Conservation (phyloP, 2,797 vertebrate species). For the Champsocephalus gunnari region DNA sequence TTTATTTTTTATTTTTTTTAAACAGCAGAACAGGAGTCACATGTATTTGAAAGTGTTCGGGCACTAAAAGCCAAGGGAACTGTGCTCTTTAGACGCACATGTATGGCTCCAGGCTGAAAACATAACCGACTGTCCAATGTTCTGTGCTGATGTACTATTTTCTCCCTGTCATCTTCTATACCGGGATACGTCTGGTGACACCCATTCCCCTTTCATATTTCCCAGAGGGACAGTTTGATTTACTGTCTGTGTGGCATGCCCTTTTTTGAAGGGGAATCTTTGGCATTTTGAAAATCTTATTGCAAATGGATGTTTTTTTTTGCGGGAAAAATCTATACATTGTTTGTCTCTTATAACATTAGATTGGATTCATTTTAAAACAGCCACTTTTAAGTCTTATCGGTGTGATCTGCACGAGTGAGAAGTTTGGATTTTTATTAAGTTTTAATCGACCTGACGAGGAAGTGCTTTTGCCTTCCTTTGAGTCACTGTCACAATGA, state of each 20-base stretch:
- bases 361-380: conserved; percentile 1
- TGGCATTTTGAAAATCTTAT: conserved; percentile 68
- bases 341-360: conserved; percentile 1
- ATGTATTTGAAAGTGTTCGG: conserved; percentile 11
- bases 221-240: conserved; percentile 79
- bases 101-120: conserved; percentile 44
- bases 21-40: neutral
- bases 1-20: neutral
- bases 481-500: conserved; percentile 60
- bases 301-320: conserved; percentile 33
- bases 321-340: conserved; percentile 21
- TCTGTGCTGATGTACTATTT: conserved; percentile 76
- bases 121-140: conserved; percentile 55
- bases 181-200: conserved; percentile 75
- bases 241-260: conserved; percentile 70
- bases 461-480: conserved; percentile 43
- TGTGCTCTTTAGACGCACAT: conserved; percentile 29
- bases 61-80: conserved; percentile 37
- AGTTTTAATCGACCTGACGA: conserved; percentile 50
- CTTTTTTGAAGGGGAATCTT: conserved; percentile 72
- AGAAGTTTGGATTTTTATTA: conserved; percentile 37
- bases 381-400: neutral
- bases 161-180: conserved; percentile 82
- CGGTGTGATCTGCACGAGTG: conserved; percentile 9
- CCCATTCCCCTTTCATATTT: conserved; percentile 65